These are phyloP conservation scores for Galeopterus variegatus DNA, from an alignment of 2,113 vertebrate species.

Conservation along the genomic window DNA sequence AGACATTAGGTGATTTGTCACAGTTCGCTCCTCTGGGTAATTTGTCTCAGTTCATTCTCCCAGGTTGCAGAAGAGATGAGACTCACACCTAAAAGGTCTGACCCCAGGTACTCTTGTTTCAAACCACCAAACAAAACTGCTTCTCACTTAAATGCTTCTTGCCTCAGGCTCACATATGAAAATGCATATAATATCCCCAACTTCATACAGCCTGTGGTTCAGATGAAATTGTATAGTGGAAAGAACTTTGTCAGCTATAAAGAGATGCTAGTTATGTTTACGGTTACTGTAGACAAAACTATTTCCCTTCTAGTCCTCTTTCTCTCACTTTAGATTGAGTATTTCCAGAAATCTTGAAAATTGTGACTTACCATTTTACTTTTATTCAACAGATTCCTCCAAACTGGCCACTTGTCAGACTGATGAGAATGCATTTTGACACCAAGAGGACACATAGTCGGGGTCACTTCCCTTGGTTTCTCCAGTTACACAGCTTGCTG, in stretches of 20 bases:
- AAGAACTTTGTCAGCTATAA: background rate
- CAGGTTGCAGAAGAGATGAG: background rate
- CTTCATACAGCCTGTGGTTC: background rate
- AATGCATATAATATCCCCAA: background rate
- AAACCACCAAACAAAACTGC: background rate
- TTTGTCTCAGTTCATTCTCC: conserved; percentile 2
- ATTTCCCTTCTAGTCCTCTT: background rate
- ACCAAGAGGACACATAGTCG: conserved; percentile 85
- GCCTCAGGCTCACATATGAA: background rate
- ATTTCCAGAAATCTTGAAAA: conserved; percentile 42
- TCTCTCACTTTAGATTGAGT: background rate
- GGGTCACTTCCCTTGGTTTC: conserved; percentile 88
- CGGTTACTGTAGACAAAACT: background rate
- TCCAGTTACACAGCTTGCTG: conserved; percentile 89
- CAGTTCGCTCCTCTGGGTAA: background rate
- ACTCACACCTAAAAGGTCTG: background rate
- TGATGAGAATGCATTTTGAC: conserved; percentile 88
- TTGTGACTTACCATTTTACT: conserved; percentile 59
- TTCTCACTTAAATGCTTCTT: conserved; percentile 16
- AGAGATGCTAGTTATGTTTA: background rate
- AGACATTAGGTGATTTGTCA: conserved; percentile 34
- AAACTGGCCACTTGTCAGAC: conserved; percentile 86
- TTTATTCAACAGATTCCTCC: conserved; percentile 73
- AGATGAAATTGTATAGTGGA: background rate
- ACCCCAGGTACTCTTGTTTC: background rate